Conservation (phyloP, 2,113 vertebrate species). For the Megaceryle maxima region DNA sequence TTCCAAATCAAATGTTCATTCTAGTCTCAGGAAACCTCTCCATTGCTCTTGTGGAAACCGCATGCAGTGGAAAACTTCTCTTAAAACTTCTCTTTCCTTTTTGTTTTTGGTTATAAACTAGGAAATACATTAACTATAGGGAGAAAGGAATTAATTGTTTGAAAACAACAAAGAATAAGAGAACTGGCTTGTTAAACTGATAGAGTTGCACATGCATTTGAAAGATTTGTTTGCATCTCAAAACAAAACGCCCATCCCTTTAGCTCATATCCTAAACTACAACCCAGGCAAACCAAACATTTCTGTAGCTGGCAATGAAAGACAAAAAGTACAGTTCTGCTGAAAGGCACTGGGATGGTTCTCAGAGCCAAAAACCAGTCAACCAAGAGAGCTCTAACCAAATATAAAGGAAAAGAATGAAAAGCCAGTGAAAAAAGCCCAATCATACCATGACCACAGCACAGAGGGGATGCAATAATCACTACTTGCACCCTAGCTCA, state of each 20-base stretch:
- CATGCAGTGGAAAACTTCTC: background rate
- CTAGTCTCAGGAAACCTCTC: background rate
- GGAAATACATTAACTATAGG: background rate
- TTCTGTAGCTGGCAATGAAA: background rate
- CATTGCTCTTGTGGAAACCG: background rate
- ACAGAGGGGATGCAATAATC: background rate
- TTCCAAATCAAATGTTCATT: background rate
- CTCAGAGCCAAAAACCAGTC: background rate
- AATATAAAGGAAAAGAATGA: background rate
- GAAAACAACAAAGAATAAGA: background rate
- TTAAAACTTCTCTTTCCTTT: background rate
- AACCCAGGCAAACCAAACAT: background rate
- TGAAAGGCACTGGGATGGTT: background rate
- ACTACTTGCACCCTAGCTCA: too few species aligned
- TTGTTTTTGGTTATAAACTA: background rate
- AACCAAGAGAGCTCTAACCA: background rate
- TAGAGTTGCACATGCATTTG: background rate
- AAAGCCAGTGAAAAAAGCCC: background rate
- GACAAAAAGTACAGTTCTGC: background rate
- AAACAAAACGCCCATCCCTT: background rate
- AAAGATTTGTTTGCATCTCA: background rate
- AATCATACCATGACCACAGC: too few species aligned
- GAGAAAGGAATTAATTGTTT: background rate
- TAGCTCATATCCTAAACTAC: background rate
- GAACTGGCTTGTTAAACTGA: background rate